These are phyloP conservation scores for Galbula dea DNA, from an alignment of 2,113 vertebrate genomes.

Conservation along the genomic window DNA sequence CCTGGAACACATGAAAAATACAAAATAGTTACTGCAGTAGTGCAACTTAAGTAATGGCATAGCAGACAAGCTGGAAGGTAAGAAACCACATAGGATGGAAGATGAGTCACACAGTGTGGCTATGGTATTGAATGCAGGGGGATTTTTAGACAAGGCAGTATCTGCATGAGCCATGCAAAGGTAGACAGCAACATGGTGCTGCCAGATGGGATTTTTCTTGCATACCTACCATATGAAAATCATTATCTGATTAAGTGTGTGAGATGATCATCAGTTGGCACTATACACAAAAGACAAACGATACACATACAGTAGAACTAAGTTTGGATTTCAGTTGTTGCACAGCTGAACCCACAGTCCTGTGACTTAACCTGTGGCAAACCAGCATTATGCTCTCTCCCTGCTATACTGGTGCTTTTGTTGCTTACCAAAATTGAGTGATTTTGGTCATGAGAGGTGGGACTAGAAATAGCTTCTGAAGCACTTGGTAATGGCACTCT, in stretches of 20 bases:
- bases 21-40: background rate
- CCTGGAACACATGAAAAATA: background rate
- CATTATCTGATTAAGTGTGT: background rate
- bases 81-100: background rate
- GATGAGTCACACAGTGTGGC: background rate
- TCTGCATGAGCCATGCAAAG: background rate
- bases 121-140: background rate
- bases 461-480: background rate
- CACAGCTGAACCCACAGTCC: background rate
- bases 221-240: background rate
- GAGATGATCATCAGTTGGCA: background rate
- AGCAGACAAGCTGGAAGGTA: background rate
- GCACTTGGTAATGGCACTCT: too few relatives aligned
- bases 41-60: too few relatives aligned
- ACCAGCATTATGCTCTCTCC: rapidly evolving
- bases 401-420: background rate
- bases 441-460: background rate
- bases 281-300: background rate
- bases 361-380: background rate
- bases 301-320: too few relatives aligned
- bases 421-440: background rate
- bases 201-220: background rate
- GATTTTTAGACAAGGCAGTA: background rate
- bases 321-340: background rate
- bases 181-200: background rate